Conservation (phyloP, 2,113 vertebrate genomes). For the Lutjanus erythropterus region DNA sequence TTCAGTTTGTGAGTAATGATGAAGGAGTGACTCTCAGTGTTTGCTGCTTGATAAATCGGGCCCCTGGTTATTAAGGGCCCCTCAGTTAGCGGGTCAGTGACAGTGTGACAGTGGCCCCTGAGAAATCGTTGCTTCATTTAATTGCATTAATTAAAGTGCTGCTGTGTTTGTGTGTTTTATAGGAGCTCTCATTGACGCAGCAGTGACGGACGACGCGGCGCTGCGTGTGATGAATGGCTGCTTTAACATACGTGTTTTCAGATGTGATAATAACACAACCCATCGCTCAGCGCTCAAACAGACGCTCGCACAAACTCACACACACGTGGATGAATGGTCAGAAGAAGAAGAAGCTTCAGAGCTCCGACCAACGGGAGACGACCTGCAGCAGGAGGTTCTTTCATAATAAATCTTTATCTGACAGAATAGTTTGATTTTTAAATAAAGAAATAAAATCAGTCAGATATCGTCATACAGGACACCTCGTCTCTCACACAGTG, state of each 20-base stretch:
- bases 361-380: no score
- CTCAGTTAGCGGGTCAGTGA: slow-evolving; percentile 43
- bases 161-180: slow-evolving; percentile 70
- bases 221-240: slow-evolving; percentile 79
- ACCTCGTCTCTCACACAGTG: no score
- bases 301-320: slow-evolving; percentile 71
- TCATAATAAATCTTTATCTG: no score
- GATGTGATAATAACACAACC: slow-evolving; percentile 78
- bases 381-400: no score
- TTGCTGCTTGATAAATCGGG: neutral
- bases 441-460: no score
- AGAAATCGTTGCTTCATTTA: slow-evolving; percentile 39
- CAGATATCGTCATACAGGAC: no score
- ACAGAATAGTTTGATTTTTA: no score
- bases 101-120: slow-evolving; percentile 40
- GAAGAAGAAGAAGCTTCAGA: no score
- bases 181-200: slow-evolving; percentile 60
- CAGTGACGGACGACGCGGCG: slow-evolving; percentile 67
- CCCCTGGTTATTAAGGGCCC: slow-evolving; percentile 26
- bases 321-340: slow-evolving; percentile 67
- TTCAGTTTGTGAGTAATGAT: no score
- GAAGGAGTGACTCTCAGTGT: neutral
- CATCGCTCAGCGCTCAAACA: slow-evolving; percentile 79
- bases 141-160: slow-evolving; percentile 72
- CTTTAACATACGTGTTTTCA: slow-evolving; percentile 81